Evolutionary conservation across 2,113 vertebrate genomes (phyloP).

Genomic region (Triplophysa siluroides): DNA sequence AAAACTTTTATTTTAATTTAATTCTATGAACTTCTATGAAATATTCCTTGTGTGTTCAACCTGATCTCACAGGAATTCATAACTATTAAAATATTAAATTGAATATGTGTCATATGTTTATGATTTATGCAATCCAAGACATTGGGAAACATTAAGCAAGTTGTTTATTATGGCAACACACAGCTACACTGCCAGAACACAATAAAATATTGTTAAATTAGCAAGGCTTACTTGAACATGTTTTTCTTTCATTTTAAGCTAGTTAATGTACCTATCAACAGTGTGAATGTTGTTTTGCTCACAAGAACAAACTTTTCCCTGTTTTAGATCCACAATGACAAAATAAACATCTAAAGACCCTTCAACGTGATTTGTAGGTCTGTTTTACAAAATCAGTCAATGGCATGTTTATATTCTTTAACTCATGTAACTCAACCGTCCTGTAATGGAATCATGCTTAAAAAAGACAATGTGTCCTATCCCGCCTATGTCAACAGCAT

Average conservation of each 20-base stretch:
- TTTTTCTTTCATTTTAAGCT: too few relatives aligned
- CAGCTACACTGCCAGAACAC: conserved; percentile 12
- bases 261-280: too few relatives aligned
- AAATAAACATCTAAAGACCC: background rate
- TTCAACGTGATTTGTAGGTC: background rate
- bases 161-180: conserved; percentile 1
- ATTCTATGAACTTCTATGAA: too few relatives aligned
- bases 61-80: too few relatives aligned
- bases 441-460: background rate
- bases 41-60: too few relatives aligned
- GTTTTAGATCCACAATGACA: background rate
- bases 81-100: too few relatives aligned
- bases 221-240: background rate
- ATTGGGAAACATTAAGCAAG: background rate
- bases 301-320: too few relatives aligned
- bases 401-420: background rate
- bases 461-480: conserved; percentile 2
- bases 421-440: background rate
- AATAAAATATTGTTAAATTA: background rate
- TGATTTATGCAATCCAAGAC: background rate
- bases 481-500: background rate
- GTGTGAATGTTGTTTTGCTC: too few relatives aligned
- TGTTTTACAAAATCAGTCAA: background rate
- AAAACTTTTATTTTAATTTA: too few relatives aligned
- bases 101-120: too few relatives aligned